Evolutionary conservation across 2,888 invertebrate species (phyloP), one percentile per base, ranked within the genome.

Genomic region (Sphaerophoria taeniata): DNA sequence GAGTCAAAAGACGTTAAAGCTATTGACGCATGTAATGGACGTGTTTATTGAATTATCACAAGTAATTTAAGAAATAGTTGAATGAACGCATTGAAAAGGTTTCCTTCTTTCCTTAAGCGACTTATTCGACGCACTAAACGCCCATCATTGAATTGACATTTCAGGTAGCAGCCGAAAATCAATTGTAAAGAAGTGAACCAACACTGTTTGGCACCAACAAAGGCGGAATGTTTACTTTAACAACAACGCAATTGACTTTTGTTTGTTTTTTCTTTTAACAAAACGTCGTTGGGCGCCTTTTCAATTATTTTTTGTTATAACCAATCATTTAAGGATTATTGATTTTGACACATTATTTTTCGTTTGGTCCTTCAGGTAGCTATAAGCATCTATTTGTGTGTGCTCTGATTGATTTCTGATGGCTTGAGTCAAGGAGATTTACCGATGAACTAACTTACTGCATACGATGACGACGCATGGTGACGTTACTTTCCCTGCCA

Each of bases 171-270:
- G 24, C 24, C 24, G 24, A 24, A 24, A 24, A 24, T 24, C 24
- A 24, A 24, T 24, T 24, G 24, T 2, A 24, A 24, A 24, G 24
- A 47, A 58, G 4, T 14, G 16, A 58, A 11, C 6, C 2, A 24
- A 24, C 24, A 2, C 24, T n/a, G 31, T 31, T 58, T 6, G 14
- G 0, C 9, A 36, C 24, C 24, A 24, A 24, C 24, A 24, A 24
- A 24, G 36, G 36, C 24, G 14, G 34, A 58, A 36, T 58, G 6
- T 58, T 58, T 34, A 14, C 14, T 56, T 58, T 9, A 34, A 36
- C 56, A 58, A 24, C 36, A 58, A 36, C 14, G 36, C 56, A 36
- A 58, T 58, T 58, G 16, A 58, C 56, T 58, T 58, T 58, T 36
- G 33, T 33, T n/a, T 36, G 34, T 55, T 55, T 24, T 31, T 34